Evolutionary conservation across 2,888 invertebrate genomes (phyloP), one percentile per base, ranked within the genome.

Genomic region (Eristalis intricaria): DNA sequence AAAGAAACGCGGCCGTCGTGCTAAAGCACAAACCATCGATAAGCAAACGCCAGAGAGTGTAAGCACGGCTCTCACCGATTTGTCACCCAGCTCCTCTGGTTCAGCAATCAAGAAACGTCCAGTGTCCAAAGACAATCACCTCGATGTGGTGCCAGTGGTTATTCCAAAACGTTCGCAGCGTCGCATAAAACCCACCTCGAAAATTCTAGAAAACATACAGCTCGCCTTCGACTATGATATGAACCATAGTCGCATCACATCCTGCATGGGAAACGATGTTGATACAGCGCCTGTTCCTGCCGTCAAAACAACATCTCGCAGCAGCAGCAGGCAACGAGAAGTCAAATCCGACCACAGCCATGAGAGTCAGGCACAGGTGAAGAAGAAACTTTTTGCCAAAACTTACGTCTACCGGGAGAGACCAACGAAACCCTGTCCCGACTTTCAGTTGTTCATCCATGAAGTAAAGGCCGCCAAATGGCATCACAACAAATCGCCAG

Each of bases 151-250:
- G 90, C n/a, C 92, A 15, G 43, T 84, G 26, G 83, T 88, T 11
- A 88, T 90, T 68, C 92, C 92, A 0, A 92, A 94, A 90, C 92
- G 95, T 73, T 91, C 94, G 23, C 93, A 94, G 75, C 93, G 95
- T 4, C 94, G 95, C 75, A 94, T 96, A 73, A 96, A 96, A 90
- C 95, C 95, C 8, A 96, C 96, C 3, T 94, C 95, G 8, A 96
- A 96, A 91, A 94, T 95, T 64, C 92, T 96, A 29, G 95, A 95
- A 26, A 95, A 96, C 90, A 94, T 95, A 90, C 95, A 95, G 89
- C 90, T 95, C 63, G 93, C 94, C 71, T 94, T 94, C 77, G 95
- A 95, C 8, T 92, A 94, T 38, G 95, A 95, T 89, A 94, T 94
- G 8, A 94, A 94, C 89, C 94, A 94, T 88, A 94, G 94, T 2